Conservation (phyloP, 2,113 vertebrate species). For the Anoplopoma fimbria region DNA sequence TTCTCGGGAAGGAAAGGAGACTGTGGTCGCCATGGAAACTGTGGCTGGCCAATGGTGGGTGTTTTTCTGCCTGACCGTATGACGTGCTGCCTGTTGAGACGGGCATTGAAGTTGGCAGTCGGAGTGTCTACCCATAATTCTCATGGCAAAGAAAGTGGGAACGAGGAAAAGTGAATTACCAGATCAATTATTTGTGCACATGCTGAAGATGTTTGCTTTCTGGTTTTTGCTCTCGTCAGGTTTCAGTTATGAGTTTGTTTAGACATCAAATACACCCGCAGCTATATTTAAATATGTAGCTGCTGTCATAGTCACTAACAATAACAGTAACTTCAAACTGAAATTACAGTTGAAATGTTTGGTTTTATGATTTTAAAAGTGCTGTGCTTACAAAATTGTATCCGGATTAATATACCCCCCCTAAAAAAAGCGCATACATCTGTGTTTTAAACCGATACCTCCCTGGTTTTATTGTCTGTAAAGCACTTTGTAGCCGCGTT, state of each 20-base stretch:
- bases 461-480: constrained; percentile 65
- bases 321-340: constrained; percentile 23
- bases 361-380: constrained; percentile 53
- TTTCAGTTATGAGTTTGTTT: constrained; percentile 34
- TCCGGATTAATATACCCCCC: constrained; percentile 34
- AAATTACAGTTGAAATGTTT: constrained; percentile 35
- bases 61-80: constrained; percentile 65
- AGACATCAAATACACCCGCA: constrained; percentile 10
- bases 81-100: constrained; percentile 76
- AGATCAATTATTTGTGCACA: constrained; percentile 4
- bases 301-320: constrained; percentile 26
- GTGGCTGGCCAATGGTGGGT: constrained; percentile 69
- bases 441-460: constrained; percentile 42
- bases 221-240: background rate
- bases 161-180: constrained; percentile 56
- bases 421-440: constrained; percentile 34
- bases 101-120: constrained; percentile 77
- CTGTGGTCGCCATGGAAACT: constrained; percentile 85
- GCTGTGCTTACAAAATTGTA: constrained; percentile 39
- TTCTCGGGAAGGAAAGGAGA: constrained; percentile 69
- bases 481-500: constrained; percentile 53
- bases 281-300: constrained; percentile 29
- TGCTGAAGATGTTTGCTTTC: constrained; percentile 13
- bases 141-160: constrained; percentile 65
- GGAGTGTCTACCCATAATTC: constrained; percentile 70